Conservation (phyloP, 2,888 invertebrate genomes). For the Eilema griseolum region DNA sequence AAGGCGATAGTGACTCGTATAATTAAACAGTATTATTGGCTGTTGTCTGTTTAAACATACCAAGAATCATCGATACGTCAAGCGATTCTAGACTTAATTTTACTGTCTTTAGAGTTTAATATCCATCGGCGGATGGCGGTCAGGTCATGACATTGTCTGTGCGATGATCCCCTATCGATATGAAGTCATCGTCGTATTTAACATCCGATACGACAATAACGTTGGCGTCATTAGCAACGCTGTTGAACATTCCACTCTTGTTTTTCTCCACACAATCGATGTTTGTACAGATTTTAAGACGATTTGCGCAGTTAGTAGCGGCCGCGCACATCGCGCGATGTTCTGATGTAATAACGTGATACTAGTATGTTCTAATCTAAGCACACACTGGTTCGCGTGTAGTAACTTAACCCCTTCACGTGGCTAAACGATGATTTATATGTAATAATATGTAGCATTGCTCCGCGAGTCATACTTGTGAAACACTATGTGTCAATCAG, state of each 20-base stretch:
- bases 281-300: conserved; percentile 78
- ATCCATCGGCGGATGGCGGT: conserved; percentile 48
- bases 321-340: conserved; percentile 51
- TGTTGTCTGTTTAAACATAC: conserved; percentile 29
- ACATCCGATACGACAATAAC: conserved; percentile 60
- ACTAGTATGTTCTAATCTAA: conserved; percentile 19
- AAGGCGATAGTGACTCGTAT: conserved; percentile 21
- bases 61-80: conserved; percentile 10
- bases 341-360: conserved; percentile 67
- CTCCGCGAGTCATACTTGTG: conserved; percentile 10
- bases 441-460: conserved; percentile 18
- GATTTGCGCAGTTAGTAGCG: conserved; percentile 76
- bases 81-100: conserved; percentile 30
- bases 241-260: conserved; percentile 70
- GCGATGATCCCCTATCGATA: conserved; percentile 65
- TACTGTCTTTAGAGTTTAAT: conserved; percentile 35
- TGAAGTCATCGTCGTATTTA: conserved; percentile 76
- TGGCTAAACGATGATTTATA: conserved; percentile 23
- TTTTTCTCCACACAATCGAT: conserved; percentile 71
- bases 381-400: conserved; percentile 46
- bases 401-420: conserved; percentile 30
- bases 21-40: conserved; percentile 28
- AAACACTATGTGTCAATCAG: conserved; percentile 16
- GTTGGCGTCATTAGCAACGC: conserved; percentile 66
- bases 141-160: conserved; percentile 69